phyloP scores from a whole-genome alignment of 1,140 invertebrate genomes.

The Drosophila watanabei region DNA sequence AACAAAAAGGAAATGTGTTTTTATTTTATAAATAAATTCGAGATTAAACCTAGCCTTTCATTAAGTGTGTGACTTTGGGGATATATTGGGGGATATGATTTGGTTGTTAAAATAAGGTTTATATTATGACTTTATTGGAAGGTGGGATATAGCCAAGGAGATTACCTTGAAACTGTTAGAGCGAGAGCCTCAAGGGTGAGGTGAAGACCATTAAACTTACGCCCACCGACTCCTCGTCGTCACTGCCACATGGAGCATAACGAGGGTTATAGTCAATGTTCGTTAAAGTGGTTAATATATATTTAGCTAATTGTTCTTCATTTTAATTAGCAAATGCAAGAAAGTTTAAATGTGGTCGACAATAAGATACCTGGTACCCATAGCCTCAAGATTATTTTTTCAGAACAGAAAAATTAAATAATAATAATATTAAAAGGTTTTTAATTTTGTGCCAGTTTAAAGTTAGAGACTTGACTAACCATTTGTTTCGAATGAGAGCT shows the following conservation, averaged over 20 bases:
- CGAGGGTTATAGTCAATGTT: conserved; percentile 4
- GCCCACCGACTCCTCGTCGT: background rate
- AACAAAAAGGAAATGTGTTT: conserved; percentile 77
- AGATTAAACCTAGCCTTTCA: conserved; percentile 47
- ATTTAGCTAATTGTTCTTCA: conserved; percentile 1
- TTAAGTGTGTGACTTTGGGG: background rate
- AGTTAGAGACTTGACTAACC: background rate
- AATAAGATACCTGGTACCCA: background rate
- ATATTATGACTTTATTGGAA: background rate
- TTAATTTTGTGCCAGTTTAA: background rate
- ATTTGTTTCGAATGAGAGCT: background rate
- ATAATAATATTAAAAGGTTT: background rate
- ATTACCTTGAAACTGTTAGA: background rate
- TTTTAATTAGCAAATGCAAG: no score
- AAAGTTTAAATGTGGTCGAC: background rate
- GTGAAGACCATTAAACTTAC: background rate
- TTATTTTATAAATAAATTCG: conserved; percentile 83
- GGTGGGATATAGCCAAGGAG: background rate
- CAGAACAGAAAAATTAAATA: background rate
- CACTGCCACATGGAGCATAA: background rate
- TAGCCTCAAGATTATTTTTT: background rate
- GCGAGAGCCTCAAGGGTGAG: no score
- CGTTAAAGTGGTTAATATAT: background rate
- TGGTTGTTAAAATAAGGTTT: background rate
- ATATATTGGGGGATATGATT: background rate